phyloP scores from a whole-genome alignment of 2,888 invertebrate species.

The Limnephilus auricula region DNA sequence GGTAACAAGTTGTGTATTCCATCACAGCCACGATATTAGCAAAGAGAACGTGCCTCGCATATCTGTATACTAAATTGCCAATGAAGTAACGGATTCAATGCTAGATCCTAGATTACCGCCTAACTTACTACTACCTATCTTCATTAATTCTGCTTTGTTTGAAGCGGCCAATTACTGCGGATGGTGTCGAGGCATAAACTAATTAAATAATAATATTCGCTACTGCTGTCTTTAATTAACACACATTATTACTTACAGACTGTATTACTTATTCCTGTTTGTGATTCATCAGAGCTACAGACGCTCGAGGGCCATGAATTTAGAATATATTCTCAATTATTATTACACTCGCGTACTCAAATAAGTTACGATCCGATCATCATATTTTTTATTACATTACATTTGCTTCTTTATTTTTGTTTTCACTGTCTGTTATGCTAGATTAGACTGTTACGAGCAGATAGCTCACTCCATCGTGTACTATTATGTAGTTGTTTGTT shows the following conservation, averaged over 20 bases:
- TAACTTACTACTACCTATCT: background rate
- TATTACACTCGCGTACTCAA: background rate
- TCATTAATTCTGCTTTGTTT: conserved; percentile 19
- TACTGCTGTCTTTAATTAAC: conserved; percentile 8
- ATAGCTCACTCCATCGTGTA: no score
- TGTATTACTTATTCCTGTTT: background rate
- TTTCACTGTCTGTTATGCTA: no score
- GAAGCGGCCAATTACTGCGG: background rate
- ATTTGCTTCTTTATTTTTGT: no score
- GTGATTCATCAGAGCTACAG: background rate
- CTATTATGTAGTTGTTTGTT: no score
- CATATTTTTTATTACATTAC: background rate
- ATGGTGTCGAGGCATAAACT: conserved; percentile 4
- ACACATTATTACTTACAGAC: background rate
- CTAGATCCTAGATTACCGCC: background rate
- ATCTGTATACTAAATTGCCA: background rate
- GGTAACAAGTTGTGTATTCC: background rate
- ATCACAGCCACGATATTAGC: background rate
- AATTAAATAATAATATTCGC: background rate
- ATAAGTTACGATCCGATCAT: background rate
- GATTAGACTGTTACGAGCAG: no score
- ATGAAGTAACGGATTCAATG: background rate
- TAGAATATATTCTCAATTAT: background rate
- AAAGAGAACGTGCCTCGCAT: background rate
- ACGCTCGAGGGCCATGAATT: background rate